Evolutionary conservation across 2,888 invertebrate species (phyloP).

Genomic region (Cheilosia pagana): DNA sequence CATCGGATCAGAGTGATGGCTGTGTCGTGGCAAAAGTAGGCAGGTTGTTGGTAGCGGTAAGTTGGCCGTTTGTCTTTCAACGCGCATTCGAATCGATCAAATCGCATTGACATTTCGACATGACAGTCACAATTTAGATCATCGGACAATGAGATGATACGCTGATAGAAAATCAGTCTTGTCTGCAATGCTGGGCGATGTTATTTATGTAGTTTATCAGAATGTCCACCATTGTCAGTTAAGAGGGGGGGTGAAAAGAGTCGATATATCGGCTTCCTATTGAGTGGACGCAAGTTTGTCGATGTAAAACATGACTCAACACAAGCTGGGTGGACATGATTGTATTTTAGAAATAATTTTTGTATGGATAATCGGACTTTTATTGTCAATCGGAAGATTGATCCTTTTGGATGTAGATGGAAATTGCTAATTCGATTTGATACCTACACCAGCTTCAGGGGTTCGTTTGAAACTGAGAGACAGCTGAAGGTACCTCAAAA

Average conservation of each 20-base stretch:
- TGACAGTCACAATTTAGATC: slow-evolving; percentile 75
- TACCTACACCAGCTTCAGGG: no score
- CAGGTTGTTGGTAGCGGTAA: slow-evolving; percentile 62
- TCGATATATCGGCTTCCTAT: not conserved
- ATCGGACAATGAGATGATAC: slow-evolving; percentile 69
- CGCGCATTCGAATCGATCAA: slow-evolving; percentile 73
- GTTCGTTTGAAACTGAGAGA: no score
- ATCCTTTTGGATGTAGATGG: no score
- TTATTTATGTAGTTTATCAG: slow-evolving; percentile 72
- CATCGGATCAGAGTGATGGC: slow-evolving; percentile 68
- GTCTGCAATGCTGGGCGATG: slow-evolving; percentile 59
- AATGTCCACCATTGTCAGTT: slow-evolving; percentile 53
- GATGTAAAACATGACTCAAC: not conserved
- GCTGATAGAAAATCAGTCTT: slow-evolving; percentile 65
- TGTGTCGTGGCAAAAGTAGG: slow-evolving; percentile 70
- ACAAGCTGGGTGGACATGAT: no score
- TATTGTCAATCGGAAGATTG: no score
- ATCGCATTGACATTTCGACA: slow-evolving; percentile 62
- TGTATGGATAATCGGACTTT: no score
- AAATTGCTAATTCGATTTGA: no score
- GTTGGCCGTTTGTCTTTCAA: slow-evolving; percentile 65
- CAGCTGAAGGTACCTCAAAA: no score
- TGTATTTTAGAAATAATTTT: no score
- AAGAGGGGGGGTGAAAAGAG: slow-evolving; percentile 22
- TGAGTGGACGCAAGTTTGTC: not conserved